Evolutionary conservation across 2,888 invertebrate species (phyloP).

Genomic region (Lagria hirta): DNA sequence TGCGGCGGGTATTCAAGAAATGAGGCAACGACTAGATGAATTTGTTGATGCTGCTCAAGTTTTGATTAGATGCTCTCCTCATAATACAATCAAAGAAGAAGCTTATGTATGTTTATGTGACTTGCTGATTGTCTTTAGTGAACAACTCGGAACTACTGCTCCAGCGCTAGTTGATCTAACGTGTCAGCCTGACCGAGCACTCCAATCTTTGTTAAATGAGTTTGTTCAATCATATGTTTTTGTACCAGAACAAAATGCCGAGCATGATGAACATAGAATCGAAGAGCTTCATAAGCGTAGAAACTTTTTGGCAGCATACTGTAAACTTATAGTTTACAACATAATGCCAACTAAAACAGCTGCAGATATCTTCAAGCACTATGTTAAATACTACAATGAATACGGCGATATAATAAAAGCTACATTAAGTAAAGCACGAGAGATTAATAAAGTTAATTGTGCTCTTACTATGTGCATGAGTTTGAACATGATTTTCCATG

Average conservation of each 20-base stretch:
- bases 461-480: conserved; percentile 92
- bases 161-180: conserved; percentile 63
- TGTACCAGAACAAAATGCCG: conserved; percentile 84
- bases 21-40: conserved; percentile 70
- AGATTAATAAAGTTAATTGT: conserved; percentile 96
- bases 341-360: conserved; percentile 90
- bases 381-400: conserved; percentile 97
- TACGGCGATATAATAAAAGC: conserved; percentile 98
- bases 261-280: conserved; percentile 94
- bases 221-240: conserved; percentile 95
- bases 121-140: conserved; percentile 88
- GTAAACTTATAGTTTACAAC: conserved; percentile 97
- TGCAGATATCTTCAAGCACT: conserved; percentile 95
- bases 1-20: conserved; percentile 61
- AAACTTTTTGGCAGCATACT: conserved; percentile 94
- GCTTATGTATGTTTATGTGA: conserved; percentile 97
- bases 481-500: conserved; percentile 83
- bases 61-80: conserved; percentile 68
- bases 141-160: conserved; percentile 64
- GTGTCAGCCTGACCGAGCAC: conserved; percentile 75
- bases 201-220: conserved; percentile 81
- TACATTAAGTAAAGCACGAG: conserved; percentile 93
- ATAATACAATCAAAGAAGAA: conserved; percentile 72
- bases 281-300: conserved; percentile 95
- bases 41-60: conserved; percentile 75